Evolutionary conservation across 2,888 invertebrate genomes (phyloP).

Genomic region (Ornithoptera alexandrae): DNA sequence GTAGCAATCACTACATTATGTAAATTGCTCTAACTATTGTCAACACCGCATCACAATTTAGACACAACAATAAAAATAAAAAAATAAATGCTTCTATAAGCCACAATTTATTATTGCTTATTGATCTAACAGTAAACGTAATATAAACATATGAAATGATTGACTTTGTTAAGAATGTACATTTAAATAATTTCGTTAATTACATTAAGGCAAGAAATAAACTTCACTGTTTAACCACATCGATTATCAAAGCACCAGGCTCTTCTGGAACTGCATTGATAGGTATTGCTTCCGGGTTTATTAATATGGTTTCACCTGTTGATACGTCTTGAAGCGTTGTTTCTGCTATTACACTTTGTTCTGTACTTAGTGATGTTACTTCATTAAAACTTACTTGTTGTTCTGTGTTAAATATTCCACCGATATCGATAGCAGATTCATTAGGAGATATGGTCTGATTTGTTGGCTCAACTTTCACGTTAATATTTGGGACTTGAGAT

Average conservation of each 20-base stretch:
- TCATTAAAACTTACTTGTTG: conserved; percentile 4
- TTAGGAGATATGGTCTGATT: neutral
- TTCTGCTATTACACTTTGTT: conserved; percentile 11
- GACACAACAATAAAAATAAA: no score
- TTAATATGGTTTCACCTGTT: neutral
- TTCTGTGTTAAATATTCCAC: neutral
- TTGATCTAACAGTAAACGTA: neutral
- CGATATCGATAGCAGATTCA: neutral
- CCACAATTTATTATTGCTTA: no score
- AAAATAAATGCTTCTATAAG: no score
- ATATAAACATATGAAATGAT: neutral
- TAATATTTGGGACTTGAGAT: neutral
- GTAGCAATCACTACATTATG: no score
- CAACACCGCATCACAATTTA: no score
- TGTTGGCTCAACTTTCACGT: neutral
- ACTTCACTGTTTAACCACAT: conserved; percentile 53
- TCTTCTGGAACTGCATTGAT: conserved; percentile 46
- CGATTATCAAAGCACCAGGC: conserved; percentile 57
- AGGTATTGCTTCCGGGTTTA: neutral
- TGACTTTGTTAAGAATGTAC: neutral
- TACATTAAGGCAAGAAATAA: conserved; percentile 8
- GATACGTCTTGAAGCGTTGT: conserved; percentile 1
- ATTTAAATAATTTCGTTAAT: neutral
- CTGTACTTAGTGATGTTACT: conserved; percentile 11
- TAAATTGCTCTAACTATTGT: no score